phyloP scores from a whole-genome alignment of 2,113 vertebrate genomes.

The Sprattus sprattus region DNA sequence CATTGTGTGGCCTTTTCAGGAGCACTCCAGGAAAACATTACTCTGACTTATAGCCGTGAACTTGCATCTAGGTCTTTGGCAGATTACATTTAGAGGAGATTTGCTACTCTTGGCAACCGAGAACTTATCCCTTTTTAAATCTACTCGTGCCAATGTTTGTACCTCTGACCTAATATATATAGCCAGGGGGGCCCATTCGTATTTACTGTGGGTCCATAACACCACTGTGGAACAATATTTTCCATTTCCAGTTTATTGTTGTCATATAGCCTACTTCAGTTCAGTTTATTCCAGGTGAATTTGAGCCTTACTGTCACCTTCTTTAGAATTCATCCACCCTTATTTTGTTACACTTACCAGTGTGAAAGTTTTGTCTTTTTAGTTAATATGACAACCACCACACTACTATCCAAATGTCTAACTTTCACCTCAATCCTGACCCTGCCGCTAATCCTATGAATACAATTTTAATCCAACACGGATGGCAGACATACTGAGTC shows the following conservation, averaged over 20 bases:
- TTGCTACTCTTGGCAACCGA: neutral
- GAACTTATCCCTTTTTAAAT: neutral
- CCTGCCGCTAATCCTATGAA: neutral
- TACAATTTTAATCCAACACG: neutral
- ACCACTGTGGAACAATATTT: neutral
- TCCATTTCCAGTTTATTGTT: neutral
- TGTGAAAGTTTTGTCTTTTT: neutral
- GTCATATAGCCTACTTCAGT: no score
- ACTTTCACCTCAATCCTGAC: neutral
- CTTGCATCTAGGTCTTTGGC: neutral
- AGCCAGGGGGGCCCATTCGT: neutral
- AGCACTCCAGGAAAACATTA: neutral
- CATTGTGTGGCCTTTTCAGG: neutral
- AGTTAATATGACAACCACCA: neutral
- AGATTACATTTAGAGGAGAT: neutral
- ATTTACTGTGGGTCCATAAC: neutral
- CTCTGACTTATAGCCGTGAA: neutral
- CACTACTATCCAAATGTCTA: neutral
- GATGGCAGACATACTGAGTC: neutral
- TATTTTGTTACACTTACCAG: neutral
- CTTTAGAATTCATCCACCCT: neutral
- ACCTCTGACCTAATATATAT: neutral
- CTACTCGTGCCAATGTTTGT: neutral
- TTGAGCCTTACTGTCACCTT: no score
- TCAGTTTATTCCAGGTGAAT: no score